Conservation (phyloP, 2,113 vertebrate species). For the Raphicerus campestris region DNA sequence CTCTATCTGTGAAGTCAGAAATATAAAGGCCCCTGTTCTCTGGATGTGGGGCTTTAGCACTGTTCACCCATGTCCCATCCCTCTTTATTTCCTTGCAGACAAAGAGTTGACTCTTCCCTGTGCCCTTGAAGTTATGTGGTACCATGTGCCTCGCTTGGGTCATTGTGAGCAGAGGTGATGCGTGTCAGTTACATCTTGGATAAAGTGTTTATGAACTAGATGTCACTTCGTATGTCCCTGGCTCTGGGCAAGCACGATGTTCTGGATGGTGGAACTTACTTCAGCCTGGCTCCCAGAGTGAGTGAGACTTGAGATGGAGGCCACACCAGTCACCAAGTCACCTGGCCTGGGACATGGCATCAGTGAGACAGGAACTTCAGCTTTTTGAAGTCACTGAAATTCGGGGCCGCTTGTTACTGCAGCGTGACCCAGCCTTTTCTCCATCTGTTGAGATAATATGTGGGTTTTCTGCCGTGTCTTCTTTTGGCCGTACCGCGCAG, state of each 20-base stretch:
- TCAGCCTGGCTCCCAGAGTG: not conserved
- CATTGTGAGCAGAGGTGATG: not conserved
- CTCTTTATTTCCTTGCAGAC: not conserved
- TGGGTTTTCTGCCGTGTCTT: not conserved
- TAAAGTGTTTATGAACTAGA: not conserved
- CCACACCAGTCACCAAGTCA: not conserved
- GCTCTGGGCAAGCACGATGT: not conserved
- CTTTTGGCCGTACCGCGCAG: accelerated
- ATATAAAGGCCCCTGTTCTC: not conserved
- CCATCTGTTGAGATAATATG: not conserved
- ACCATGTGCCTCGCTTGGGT: too few species aligned
- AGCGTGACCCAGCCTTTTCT: not conserved
- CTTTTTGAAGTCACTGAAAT: not conserved
- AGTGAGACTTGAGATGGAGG: not conserved
- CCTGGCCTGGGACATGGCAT: not conserved
- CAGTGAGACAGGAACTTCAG: not conserved
- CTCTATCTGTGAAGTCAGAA: not conserved
- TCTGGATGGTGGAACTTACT: not conserved
- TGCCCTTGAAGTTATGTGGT: not conserved
- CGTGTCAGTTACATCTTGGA: too few species aligned
- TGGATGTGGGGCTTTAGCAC: not conserved
- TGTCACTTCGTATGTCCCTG: not conserved
- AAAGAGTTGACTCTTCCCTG: not conserved
- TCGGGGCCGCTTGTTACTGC: not conserved
- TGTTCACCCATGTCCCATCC: not conserved